Evolutionary conservation across 2,888 invertebrate species (phyloP), one percentile per base, ranked within the genome.

Genomic region (Protula sp.): DNA sequence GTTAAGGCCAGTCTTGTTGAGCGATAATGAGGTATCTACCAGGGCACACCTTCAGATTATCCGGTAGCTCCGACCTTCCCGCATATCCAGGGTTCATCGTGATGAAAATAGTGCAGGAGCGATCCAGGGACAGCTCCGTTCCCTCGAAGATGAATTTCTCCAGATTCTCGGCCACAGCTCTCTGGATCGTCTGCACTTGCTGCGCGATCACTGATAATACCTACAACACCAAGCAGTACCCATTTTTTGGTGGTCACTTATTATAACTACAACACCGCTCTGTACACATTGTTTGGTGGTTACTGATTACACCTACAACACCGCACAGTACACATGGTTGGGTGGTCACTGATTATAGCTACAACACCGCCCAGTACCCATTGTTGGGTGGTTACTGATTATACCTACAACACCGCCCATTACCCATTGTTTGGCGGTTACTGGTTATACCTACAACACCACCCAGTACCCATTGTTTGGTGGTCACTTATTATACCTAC

Each of bases 31-130:
- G n/a, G n/a, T n/a, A n/a, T n/a, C n/a, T n/a, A n/a, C n/a, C n/a
- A n/a, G n/a, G n/a, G 24, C 47, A n/a, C 24, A 78, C 79, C 72
- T 80, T 81, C 53, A 81, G 73, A 65, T 81, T 81, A 67, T 81
- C 81, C 5, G 81, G 81, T 30, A 81, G 74, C 61, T 80, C 80
- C 3, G 80, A 76, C 45, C 81, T 69, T 5, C 80, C 80, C 3
- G 80, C 79, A 65, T 80, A 80, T 22, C 79, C 79, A 30, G 81
- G 81, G 67, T 81, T 81, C 81, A 81, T 81, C 27, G 81, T 81
- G 61, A 80, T 80, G 64, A 81, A 81, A 55, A 81, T 79, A 14
- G 77, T 78, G 67, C 79, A 80, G 19, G 79, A 78, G 5, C 75
- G 78, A 62, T 81, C 79, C n/a, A 80, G 70, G 9, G 75, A 72